A percentile compares a stretch with the other conserved stretches of the same genome.
These are phyloP conservation scores for Podarcis siculus DNA, from an alignment of 2,797 vertebrate species.

Conservation along the genomic window DNA sequence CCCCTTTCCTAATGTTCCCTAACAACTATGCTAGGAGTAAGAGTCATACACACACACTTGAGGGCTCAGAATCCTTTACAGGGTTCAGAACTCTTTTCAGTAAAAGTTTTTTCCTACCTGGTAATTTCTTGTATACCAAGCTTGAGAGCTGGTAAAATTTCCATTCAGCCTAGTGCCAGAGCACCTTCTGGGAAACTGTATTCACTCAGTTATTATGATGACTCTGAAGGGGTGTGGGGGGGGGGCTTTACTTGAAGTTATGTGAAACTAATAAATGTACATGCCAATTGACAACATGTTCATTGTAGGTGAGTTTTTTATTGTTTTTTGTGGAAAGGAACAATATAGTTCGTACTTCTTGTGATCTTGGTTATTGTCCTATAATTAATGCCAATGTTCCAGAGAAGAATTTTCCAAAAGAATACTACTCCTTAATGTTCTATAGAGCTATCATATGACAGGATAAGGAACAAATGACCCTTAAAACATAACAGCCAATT, in stretches of 20 bases:
- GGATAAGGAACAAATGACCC: background rate
- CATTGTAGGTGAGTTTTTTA: constrained; percentile 17
- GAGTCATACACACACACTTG: background rate
- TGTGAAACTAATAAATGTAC: background rate
- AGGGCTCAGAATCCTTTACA: background rate
- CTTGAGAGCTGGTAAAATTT: background rate
- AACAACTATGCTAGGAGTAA: background rate
- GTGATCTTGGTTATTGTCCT: background rate
- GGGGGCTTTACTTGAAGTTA: background rate
- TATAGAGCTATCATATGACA: background rate
- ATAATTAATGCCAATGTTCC: background rate
- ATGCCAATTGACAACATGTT: background rate
- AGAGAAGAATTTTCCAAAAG: background rate
- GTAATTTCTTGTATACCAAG: background rate
- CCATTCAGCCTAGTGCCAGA: background rate
- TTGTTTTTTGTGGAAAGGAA: background rate
- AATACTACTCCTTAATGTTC: background rate
- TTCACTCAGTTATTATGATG: background rate
- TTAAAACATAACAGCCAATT: background rate
- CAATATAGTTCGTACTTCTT: constrained; percentile 8
- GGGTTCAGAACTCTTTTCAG: background rate
- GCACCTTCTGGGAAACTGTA: background rate
- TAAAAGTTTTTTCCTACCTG: background rate
- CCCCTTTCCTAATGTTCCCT: too few species aligned
- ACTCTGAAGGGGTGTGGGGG: background rate